Base-by-base conservation (phyloP, 2,113 vertebrate genomes). In the Podocnemis expansa region DNA sequence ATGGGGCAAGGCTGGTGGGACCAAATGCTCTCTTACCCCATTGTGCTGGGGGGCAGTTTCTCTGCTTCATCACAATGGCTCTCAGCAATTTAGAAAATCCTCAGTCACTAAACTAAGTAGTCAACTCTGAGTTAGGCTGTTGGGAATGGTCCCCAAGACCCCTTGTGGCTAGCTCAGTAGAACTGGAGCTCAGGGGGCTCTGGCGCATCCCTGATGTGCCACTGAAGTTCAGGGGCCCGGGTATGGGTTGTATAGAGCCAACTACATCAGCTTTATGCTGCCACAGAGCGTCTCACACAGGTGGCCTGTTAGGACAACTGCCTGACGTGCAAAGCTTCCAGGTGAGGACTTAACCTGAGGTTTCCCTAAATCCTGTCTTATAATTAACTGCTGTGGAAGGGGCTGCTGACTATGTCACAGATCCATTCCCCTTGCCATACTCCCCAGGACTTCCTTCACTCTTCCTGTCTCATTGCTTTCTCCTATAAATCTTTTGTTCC, bases 331-430 rank as follows among this genome's bases (percentile, higher is more conserved):
- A n/a, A 34, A 84, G 3, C 6, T 13, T 34, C 19, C 63, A 70
- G 31, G 22, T 43, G 22, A 58, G 14, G 19, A 2, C 56, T 0
- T 2, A 43, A 55, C 10, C 16, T 2, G 2, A 2, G 9, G 5
- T 2, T 38, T 56, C 70, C 58, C 31, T 17, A 56, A 31, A 47
- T 27, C 14, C 34, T 1, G 0, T 29, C 38, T 73, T 8, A 3
- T 80, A 19, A 51, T 54, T 70, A 56, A 4, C 7, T 21, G 10
- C 6, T 11, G 49, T 27, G 34, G 6, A 17, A 6, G 22, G 1
- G 43, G 6, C 34, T 70, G 21, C 14, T 78, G 1, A 1, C 76
- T 11, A 10, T 3, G 41, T 29, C 1, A 2, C 4, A 29, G 3
- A 4, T 24, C 25, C 2, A 14, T 51, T 19, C 45, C 81, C 14